Conservation (phyloP, 2,113 vertebrate species). For the Dendropsophus ebraccatus region DNA sequence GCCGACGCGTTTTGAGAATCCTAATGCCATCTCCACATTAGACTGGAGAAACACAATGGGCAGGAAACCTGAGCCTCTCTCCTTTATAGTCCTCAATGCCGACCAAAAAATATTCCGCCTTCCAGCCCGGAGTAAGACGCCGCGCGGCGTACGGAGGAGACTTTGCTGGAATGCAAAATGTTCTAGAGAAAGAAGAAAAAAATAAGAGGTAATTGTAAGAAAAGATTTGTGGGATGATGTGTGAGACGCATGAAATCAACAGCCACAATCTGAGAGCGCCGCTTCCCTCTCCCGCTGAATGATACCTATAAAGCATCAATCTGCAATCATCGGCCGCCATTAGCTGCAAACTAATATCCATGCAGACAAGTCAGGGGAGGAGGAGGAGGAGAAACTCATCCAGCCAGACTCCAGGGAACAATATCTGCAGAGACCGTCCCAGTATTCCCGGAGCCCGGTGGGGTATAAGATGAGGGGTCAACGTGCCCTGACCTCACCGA, state of each 20-base stretch:
- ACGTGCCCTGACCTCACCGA: not conserved
- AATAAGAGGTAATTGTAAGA: constrained; percentile 13
- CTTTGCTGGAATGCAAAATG: not conserved
- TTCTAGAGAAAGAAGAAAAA: not conserved
- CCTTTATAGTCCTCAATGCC: not conserved
- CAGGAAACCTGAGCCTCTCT: constrained; percentile 1
- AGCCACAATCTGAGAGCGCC: not conserved
- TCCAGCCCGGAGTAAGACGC: no score
- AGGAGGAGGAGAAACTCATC: constrained; percentile 30
- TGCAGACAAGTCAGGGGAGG: not conserved
- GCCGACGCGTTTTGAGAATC: not conserved
- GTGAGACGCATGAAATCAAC: constrained; percentile 13
- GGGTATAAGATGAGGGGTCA: not conserved
- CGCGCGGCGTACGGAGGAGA: not conserved
- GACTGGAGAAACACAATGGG: constrained; percentile 36
- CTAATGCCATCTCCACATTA: not conserved
- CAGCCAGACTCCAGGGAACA: not conserved
- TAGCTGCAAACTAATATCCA: constrained; percentile 38
- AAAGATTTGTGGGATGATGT: constrained; percentile 35
- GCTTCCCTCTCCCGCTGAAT: not conserved
- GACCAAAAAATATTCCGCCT: constrained; percentile 3
- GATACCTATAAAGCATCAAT: constrained; percentile 38
- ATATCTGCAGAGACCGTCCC: not conserved
- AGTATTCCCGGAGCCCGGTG: not conserved
- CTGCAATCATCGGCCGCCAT: constrained; percentile 37